phyloP scores from a whole-genome alignment of 1,140 invertebrate species.

The Pachypsylla venusta region DNA sequence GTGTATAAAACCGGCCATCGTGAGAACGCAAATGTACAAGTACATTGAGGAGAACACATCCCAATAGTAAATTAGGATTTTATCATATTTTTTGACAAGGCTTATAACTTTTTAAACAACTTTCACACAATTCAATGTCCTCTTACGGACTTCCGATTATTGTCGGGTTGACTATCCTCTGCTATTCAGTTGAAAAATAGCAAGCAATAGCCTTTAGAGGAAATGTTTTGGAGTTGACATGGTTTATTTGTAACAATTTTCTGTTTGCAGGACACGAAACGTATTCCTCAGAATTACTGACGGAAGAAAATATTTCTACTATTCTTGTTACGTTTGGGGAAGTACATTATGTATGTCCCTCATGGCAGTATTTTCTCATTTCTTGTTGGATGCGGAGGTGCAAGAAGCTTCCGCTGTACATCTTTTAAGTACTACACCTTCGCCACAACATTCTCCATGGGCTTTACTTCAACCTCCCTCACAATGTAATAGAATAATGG shows the following conservation, averaged over 20 bases:
- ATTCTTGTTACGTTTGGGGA: slow-evolving; percentile 63
- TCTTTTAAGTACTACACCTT: not conserved
- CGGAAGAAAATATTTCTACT: slow-evolving; percentile 69
- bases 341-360: slow-evolving; percentile 48
- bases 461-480: not conserved
- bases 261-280: slow-evolving; percentile 50
- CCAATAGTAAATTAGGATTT: too few species aligned
- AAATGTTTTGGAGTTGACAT: too few species aligned
- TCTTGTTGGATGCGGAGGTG: slow-evolving; percentile 46
- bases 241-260: slow-evolving; percentile 1
- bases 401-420: not conserved
- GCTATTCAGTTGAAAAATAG: too few species aligned
- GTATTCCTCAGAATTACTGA: slow-evolving; percentile 68
- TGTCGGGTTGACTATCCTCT: too few species aligned
- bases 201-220: too few species aligned
- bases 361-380: slow-evolving; percentile 61
- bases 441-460: not conserved
- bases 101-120: too few species aligned
- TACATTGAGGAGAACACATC: too few species aligned
- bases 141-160: too few species aligned
- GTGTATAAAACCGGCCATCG: too few species aligned
- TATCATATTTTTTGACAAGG: too few species aligned
- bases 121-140: too few species aligned
- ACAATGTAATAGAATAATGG: slow-evolving; percentile 9
- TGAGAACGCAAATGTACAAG: too few species aligned